Evolutionary conservation across 2,888 invertebrate species (phyloP), one percentile per base, ranked within the genome.

Genomic region (Philaethria dido): DNA sequence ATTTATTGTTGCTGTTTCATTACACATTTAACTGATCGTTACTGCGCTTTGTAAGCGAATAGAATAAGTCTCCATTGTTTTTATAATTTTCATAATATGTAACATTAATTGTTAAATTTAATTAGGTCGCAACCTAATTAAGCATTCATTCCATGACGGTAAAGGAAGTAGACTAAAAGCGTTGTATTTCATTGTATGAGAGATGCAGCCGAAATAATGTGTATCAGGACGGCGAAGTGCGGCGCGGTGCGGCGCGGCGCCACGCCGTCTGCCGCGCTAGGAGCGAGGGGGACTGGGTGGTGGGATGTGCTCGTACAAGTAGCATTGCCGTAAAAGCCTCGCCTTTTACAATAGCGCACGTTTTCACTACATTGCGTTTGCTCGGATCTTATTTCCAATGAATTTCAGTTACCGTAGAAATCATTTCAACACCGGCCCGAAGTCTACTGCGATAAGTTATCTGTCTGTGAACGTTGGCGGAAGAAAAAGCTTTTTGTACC

Each of bases 311-410:
- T 48, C 55, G 44, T 57, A 52, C 60, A 54, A 69, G 64, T 54
- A 69, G 74, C 73, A 76, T 69, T 74, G 70, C 77, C 78, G 79
- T 84, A 79, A 84, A 87, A 86, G 85, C 85, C 75, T 80, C 79
- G 77, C 75, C 74, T 77, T 74, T 74, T 74, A 85, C 82, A 86
- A 86, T 81, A 80, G 83, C 81, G 79, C 84, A 85, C 87, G 86
- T 84, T 87, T 85, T 80, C 86, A 81, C 80, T 84, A 85, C 85
- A 84, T 83, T 84, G 84, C 85, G 79, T 85, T 83, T 82, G 78
- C 79, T 76, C 69, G 77, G 78, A 82, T 84, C 81, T 81, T 81
- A 82, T 84, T 85, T 78, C 80, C 80, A 83, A 85, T 86, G 84
- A 85, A 85, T 84, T 86, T 82, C 79, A 78, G 81, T 77, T 77